Conservation (phyloP, 2,113 vertebrate genomes). For the Mixornis gularis region DNA sequence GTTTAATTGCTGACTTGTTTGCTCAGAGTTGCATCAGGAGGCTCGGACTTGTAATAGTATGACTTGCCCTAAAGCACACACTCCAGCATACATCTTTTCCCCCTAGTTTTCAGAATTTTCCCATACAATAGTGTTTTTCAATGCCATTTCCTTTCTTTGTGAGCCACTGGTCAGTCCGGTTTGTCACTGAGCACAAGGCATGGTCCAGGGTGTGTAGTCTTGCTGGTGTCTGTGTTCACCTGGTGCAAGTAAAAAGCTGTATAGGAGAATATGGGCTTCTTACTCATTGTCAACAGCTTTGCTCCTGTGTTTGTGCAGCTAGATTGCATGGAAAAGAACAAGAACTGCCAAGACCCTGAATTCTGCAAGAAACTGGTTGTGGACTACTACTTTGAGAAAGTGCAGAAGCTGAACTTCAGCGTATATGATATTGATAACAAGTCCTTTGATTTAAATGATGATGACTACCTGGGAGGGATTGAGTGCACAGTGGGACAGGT, state of each 20-base stretch:
- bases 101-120: not conserved
- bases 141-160: accelerated
- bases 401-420: constrained; percentile 84
- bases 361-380: constrained; percentile 84
- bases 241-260: not conserved
- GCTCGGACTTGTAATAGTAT: accelerated
- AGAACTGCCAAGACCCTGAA: constrained; percentile 81
- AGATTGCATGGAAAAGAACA: constrained; percentile 79
- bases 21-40: accelerated
- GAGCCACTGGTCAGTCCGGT: accelerated
- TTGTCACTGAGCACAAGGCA: accelerated
- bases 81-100: accelerated
- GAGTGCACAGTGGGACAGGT: constrained; percentile 91
- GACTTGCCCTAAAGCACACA: accelerated
- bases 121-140: accelerated
- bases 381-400: constrained; percentile 88
- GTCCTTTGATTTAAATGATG: constrained; percentile 77
- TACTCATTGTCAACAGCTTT: not conserved
- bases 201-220: accelerated
- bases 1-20: accelerated
- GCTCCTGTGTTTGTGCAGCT: constrained; percentile 64
- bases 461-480: constrained; percentile 87
- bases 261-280: not conserved
- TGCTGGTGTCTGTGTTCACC: not conserved
- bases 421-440: constrained; percentile 91